Evolutionary conservation across 2,888 invertebrate genomes (phyloP).

Genomic region (Sminthurides aquaticus): DNA sequence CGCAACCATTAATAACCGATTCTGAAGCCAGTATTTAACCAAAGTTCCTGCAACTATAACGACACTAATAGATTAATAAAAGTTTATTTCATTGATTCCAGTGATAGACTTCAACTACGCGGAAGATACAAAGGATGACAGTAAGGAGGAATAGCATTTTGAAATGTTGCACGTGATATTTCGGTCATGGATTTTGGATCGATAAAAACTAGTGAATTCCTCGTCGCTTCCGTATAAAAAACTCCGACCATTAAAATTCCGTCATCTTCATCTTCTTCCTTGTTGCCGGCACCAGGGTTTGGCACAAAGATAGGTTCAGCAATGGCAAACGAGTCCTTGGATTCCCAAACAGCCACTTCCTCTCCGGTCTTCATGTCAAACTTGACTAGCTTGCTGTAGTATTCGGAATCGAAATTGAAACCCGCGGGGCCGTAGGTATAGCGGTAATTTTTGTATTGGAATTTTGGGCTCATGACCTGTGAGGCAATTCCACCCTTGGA

Average conservation of each 20-base stretch:
- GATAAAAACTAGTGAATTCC: slow-evolving; percentile 45
- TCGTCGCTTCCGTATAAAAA: background rate
- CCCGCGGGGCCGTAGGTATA: slow-evolving; percentile 49
- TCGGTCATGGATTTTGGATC: slow-evolving; percentile 47
- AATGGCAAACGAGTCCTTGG: slow-evolving; percentile 12
- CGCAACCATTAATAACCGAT: too few species aligned
- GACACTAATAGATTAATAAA: too few species aligned
- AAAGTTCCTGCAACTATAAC: too few species aligned
- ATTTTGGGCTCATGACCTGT: slow-evolving; percentile 49
- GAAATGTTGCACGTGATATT: slow-evolving; percentile 43
- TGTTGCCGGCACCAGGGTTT: slow-evolving; percentile 45
- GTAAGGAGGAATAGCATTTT: slow-evolving; percentile 14
- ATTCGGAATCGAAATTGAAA: slow-evolving; percentile 5
- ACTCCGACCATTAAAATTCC: slow-evolving; percentile 46
- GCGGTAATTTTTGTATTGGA: slow-evolving; percentile 47
- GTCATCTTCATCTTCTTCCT: slow-evolving; percentile 48
- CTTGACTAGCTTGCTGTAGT: slow-evolving; percentile 20
- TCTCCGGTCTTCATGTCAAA: slow-evolving; percentile 16
- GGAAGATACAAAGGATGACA: slow-evolving; percentile 20
- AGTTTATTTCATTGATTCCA: too few species aligned
- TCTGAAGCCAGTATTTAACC: too few species aligned
- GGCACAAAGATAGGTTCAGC: slow-evolving; percentile 48
- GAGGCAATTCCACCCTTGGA: slow-evolving; percentile 46
- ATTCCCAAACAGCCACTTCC: slow-evolving; percentile 5
- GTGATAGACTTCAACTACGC: too few species aligned